Percentiles rank a stretch among this genome's conserved stretches.
These are phyloP conservation scores for Euura lappo DNA, from an alignment of 1,140 invertebrate genomes.

Conservation along the genomic window DNA sequence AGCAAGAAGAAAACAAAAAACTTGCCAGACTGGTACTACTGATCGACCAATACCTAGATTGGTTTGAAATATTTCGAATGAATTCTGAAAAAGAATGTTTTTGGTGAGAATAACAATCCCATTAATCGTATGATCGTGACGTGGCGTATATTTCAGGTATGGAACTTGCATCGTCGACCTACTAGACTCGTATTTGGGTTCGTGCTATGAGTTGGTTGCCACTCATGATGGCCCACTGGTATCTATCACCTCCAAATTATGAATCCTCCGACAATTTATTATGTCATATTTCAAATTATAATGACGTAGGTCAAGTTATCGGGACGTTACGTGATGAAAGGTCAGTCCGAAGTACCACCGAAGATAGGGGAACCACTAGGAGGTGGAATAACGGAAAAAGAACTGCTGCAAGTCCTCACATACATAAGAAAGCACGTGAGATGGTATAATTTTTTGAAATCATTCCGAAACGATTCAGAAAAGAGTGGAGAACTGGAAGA, in stretches of 20 bases:
- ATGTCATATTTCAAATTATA: not conserved
- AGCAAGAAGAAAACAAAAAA: conserved; percentile 17
- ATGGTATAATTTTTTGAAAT: conserved; percentile 16
- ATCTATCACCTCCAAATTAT: not conserved
- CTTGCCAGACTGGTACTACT: conserved; percentile 18
- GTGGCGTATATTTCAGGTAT: conserved; percentile 8
- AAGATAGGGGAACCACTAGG: conserved; percentile 16
- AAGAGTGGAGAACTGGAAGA: not conserved
- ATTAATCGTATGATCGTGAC: not conserved
- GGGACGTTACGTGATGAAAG: conserved; percentile 15
- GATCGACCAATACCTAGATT: conserved; percentile 19
- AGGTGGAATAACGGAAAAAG: not conserved
- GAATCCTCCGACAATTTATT: not conserved
- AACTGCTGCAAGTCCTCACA: conserved; percentile 16
- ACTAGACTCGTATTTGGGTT: conserved; percentile 15
- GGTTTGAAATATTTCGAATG: conserved; percentile 19
- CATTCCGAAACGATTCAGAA: conserved; percentile 15
- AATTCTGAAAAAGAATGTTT: conserved; percentile 12
- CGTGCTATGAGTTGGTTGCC: conserved; percentile 15
- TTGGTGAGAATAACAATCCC: not conserved
- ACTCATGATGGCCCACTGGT: conserved; percentile 16
- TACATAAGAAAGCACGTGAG: conserved; percentile 18
- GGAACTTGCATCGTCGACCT: conserved; percentile 17
- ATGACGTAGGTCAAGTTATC: conserved; percentile 12
- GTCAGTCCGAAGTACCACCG: conserved; percentile 16